phyloP scores from a whole-genome alignment of 2,113 vertebrate species.

The Rafetus swinhoei region DNA sequence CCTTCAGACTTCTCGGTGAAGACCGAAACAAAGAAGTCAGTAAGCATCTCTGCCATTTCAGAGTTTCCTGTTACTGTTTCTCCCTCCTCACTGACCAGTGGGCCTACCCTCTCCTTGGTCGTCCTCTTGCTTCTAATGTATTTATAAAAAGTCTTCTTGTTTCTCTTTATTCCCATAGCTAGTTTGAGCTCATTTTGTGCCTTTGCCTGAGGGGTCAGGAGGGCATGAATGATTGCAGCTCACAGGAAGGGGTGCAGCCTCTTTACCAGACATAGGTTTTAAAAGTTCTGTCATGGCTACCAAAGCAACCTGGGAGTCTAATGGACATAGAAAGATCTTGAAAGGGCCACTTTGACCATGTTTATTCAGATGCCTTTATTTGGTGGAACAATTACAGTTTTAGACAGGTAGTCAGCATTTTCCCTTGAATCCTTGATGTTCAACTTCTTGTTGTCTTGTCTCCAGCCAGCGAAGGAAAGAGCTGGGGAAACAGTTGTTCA shows the following conservation, averaged over 20 bases:
- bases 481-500: not conserved
- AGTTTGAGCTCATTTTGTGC: too few relatives aligned
- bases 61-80: too few relatives aligned
- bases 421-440: not conserved
- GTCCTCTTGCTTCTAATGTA: too few relatives aligned
- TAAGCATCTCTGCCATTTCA: too few relatives aligned
- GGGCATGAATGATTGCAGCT: fast-evolving
- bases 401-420: not conserved
- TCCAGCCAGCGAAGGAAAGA: not conserved
- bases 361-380: not conserved
- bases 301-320: fast-evolving
- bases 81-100: too few relatives aligned
- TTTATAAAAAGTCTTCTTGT: too few relatives aligned
- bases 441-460: not conserved
- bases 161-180: too few relatives aligned
- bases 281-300: not conserved
- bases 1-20: too few relatives aligned
- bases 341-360: not conserved
- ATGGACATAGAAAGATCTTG: not conserved
- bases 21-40: too few relatives aligned
- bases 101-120: too few relatives aligned
- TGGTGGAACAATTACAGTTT: not conserved
- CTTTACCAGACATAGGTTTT: not conserved
- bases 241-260: not conserved
- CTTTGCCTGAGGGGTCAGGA: too few relatives aligned